Evolutionary conservation across 2,113 vertebrate species (phyloP), one percentile per base, ranked within the genome.

Genomic region (Oreochromis aureus): DNA sequence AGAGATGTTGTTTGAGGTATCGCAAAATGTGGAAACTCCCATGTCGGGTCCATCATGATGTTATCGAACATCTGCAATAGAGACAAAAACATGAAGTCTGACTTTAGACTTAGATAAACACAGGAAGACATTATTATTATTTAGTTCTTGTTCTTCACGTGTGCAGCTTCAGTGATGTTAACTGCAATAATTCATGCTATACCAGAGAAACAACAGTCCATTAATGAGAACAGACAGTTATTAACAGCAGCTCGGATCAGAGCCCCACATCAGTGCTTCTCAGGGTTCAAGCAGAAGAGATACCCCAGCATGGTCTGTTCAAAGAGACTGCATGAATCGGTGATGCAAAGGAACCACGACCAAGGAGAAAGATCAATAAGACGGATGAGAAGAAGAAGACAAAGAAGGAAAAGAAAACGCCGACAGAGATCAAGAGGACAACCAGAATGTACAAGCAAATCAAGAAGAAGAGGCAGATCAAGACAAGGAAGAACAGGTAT

Each of bases 1-100:
- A 91, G 51, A 5, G 91, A 66, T 10, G 89, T 0, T 2, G 76
- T 63, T 32, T 83, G 91, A 30, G 91, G 16, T 46, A 94, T 91
- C 6, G 22, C 41, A 7, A 87, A 95, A 15, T 27, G 78, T 2
- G 59, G 0, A 1, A 89, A 88, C 2, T 95, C 94, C 95, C 92
- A 95, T 10, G 87, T 1, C 1, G 91, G n/a, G 3, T 95, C 95
- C 3, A 93, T 80, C n/a, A 93, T 82, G 1, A 94, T 51, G 69
- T 87, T 87, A 6, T 94, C 93, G 6, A 94, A 92, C 0, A 95
- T 93, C 94, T 95, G 84, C 12, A 83, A n/a, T 8, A 39, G 18
- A 15, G 10, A 79, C 13, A 76, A 24, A 79, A 36, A 85, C 48
- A 53, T n/a, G 0, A 53, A 27, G 54, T 51, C 12, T 53, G 46